Evolutionary conservation across 2,113 vertebrate species (phyloP).

Genomic region (Pituophis catenifer): DNA sequence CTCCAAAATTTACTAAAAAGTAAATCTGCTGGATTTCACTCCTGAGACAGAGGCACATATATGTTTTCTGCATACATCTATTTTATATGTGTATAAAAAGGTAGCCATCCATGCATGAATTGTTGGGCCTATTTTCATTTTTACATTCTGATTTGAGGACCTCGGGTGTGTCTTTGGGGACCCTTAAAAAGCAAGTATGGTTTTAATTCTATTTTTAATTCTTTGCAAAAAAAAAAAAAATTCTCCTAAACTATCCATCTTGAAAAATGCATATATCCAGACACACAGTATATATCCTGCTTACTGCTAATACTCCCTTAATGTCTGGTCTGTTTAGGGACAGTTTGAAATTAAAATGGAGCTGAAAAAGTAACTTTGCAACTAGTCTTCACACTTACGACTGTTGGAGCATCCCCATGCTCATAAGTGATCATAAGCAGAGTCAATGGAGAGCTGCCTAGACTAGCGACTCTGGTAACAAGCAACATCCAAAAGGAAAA

Average conservation of each 20-base stretch:
- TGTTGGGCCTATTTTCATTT: slow-evolving; percentile 9
- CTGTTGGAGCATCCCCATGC: not conserved
- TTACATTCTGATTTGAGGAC: slow-evolving; percentile 21
- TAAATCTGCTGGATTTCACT: too few relatives aligned
- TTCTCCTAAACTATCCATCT: slow-evolving; percentile 23
- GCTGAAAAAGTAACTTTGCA: not conserved
- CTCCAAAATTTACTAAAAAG: too few relatives aligned
- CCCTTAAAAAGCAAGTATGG: slow-evolving; percentile 38
- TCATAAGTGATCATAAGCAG: not conserved
- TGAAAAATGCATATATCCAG: not conserved
- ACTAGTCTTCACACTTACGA: not conserved
- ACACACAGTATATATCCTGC: not conserved
- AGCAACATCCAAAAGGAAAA: not conserved
- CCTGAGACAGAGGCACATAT: not conserved
- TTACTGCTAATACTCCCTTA: not conserved
- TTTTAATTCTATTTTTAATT: slow-evolving; percentile 56
- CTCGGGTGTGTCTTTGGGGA: slow-evolving; percentile 8
- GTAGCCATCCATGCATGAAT: slow-evolving; percentile 30
- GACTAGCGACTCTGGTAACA: not conserved
- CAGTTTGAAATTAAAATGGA: not conserved
- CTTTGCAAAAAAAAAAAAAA: not conserved
- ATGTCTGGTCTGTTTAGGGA: not conserved
- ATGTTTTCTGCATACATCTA: not conserved
- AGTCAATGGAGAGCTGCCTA: not conserved
- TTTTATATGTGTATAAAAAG: not conserved